Evolutionary conservation across 2,888 invertebrate genomes (phyloP).

Genomic region (Pomacea canaliculata): DNA sequence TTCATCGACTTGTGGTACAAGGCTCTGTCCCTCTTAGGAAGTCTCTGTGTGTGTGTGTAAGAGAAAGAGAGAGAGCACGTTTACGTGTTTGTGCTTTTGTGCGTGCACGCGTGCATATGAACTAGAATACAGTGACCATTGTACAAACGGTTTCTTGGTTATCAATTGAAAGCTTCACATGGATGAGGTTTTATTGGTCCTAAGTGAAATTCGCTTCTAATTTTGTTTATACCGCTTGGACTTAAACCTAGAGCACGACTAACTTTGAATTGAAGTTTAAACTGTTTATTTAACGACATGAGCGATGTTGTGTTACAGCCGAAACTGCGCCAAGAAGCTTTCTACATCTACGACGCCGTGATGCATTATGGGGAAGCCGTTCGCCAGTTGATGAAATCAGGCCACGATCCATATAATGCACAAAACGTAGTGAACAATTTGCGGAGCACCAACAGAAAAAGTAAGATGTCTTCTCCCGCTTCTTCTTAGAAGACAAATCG

Average conservation of each 20-base stretch:
- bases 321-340: conserved; percentile 15
- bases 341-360: conserved; percentile 32
- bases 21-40: no score
- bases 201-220: no score
- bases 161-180: no score
- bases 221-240: no score
- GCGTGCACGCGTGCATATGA: background rate
- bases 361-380: conserved; percentile 29
- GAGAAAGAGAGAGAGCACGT: background rate
- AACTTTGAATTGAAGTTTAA: no score
- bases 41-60: background rate
- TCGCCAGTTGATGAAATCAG: conserved; percentile 19
- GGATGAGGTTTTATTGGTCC: no score
- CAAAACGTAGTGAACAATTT: conserved; percentile 15
- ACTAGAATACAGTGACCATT: no score
- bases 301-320: conserved; percentile 5
- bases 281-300: no score
- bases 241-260: no score
- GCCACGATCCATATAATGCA: conserved; percentile 25
- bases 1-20: no score
- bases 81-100: conserved; percentile 10
- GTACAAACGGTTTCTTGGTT: no score
- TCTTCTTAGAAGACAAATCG: no score
- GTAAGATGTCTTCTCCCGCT: conserved; percentile 6
- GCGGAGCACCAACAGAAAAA: conserved; percentile 13